A percentile compares a stretch with the other conserved stretches of the same genome.
These are phyloP conservation scores for Furnarius figulus DNA, from an alignment of 2,113 vertebrate species.

Conservation along the genomic window DNA sequence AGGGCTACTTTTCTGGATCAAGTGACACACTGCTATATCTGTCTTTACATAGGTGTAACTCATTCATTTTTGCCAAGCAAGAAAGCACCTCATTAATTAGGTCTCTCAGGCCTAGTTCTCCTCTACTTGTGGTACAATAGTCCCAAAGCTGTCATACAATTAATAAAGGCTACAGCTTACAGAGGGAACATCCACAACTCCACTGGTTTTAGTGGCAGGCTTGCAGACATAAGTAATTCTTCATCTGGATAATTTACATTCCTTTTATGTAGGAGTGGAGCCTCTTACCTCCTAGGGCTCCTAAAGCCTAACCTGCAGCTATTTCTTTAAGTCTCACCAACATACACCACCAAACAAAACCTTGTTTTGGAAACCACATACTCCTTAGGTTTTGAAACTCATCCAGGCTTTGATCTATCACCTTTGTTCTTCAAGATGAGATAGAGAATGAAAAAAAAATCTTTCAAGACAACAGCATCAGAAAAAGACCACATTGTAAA, in stretches of 20 bases:
- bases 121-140: background rate
- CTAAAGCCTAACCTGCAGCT: background rate
- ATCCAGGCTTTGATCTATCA: slow-evolving; percentile 24
- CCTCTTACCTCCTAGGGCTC: background rate
- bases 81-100: slow-evolving; percentile 19
- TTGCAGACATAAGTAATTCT: background rate
- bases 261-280: background rate
- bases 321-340: background rate
- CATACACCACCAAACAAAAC: background rate
- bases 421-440: slow-evolving; percentile 40
- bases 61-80: slow-evolving; percentile 4
- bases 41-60: background rate
- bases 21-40: background rate
- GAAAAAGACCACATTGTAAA: slow-evolving; percentile 5
- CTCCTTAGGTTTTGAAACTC: slow-evolving; percentile 2
- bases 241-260: background rate
- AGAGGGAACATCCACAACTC: background rate
- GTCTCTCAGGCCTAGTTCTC: background rate
- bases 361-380: background rate
- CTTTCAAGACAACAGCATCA: background rate
- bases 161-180: background rate
- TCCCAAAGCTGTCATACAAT: background rate
- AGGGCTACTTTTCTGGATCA: background rate
- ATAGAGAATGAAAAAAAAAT: background rate
- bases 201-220: background rate